Base-by-base conservation (phyloP, 2,888 invertebrate species). In the Drosophila neotestacea region DNA sequence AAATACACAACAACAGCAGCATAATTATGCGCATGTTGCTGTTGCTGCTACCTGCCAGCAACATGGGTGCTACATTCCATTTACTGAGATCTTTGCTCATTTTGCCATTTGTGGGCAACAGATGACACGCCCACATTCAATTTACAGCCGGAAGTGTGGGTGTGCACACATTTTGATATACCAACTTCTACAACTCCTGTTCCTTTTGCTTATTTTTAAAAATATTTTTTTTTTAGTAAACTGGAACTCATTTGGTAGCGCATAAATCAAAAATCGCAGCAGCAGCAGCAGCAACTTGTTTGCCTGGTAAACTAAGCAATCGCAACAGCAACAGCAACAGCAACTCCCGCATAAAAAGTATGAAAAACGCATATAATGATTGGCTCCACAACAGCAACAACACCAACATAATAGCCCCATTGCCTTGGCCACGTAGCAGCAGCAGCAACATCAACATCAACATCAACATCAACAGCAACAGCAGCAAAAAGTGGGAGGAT, bases 91-190 rank as follows among this genome's bases (percentile, higher is more conserved):
- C 34, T 34, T 44, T 34, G 67, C 27, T 70, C 78, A 51, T 55
- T 63, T 47, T 47, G 6, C 69, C 67, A 65, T 61, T 77, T 75
- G 67, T 50, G 68, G 63, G 75, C 66, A 34, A 30, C 54, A 55
- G 38, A 41, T 50, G 75, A 51, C 85, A 89, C 88, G 79, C 89
- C 88, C 86, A 73, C 88, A 85, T 83, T 77, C 85, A 90, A 85
- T 81, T 81, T 80, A 79, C 81, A 87, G 89, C 91, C 91, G 91
- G 91, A 91, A 91, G 90, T 90, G 91, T 90, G 91, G 91, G 91
- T 91, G 90, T 90, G 88, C 81, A 81, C 88, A 64, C 76, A 73
- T 73, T 79, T 71, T 88, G 85, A 85, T 81, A 80, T 85, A 67
- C 66, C 62, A 63, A 68, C 54, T 62, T 59, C 46, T 61, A 41